Conservation (phyloP, 2,888 invertebrate species). For the Scaeva pyrastri region DNA sequence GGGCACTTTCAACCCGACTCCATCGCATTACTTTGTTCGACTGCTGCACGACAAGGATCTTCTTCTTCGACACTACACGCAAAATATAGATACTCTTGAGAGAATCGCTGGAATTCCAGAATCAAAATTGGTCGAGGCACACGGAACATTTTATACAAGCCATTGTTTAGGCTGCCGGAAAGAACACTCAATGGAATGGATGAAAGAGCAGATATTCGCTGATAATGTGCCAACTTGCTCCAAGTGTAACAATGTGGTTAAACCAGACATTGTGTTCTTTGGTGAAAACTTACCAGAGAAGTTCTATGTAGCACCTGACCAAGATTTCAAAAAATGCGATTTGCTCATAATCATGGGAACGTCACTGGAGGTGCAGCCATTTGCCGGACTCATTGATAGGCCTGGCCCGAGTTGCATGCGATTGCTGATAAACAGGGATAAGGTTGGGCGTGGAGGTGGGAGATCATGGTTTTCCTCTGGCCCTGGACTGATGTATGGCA, state of each 20-base stretch:
- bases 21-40: constrained; percentile 95
- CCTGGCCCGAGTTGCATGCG: constrained; percentile 90
- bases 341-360: constrained; percentile 97
- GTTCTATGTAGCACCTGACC: constrained; percentile 88
- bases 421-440: constrained; percentile 94
- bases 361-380: constrained; percentile 96
- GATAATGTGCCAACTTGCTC: constrained; percentile 91
- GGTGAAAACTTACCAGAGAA: constrained; percentile 94
- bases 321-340: constrained; percentile 94
- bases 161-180: constrained; percentile 92
- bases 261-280: constrained; percentile 98
- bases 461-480: constrained; percentile 81
- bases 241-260: constrained; percentile 91
- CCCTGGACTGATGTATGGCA: constrained; percentile 89
- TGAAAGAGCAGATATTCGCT: constrained; percentile 92
- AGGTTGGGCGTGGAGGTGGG: constrained; percentile 86
- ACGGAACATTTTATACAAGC: constrained; percentile 95
- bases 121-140: constrained; percentile 96
- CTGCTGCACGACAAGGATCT: constrained; percentile 93
- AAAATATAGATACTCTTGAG: constrained; percentile 98
- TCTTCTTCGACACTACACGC: constrained; percentile 90
- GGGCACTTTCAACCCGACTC: constrained; percentile 94
- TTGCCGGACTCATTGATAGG: constrained; percentile 93
- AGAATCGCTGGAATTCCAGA: constrained; percentile 92
- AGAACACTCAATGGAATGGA: constrained; percentile 91